Evolutionary conservation across 2,113 vertebrate genomes (phyloP).

Genomic region (Leptosomus discolor): DNA sequence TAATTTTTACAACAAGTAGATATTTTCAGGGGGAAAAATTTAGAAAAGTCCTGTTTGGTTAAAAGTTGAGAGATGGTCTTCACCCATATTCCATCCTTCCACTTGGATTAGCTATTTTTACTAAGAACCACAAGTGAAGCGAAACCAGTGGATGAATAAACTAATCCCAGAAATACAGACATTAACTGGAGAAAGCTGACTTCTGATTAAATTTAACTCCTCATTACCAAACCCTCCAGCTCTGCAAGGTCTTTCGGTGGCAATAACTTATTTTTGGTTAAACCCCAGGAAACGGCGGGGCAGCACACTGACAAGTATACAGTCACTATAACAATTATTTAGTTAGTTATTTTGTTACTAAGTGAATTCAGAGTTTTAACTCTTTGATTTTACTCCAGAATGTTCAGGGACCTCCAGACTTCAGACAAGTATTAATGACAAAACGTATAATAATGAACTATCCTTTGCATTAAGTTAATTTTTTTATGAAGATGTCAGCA

Average conservation of each 20-base stretch:
- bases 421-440: not conserved
- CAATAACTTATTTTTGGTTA: not conserved
- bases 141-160: not conserved
- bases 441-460: not conserved
- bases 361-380: not conserved
- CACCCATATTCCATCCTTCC: not conserved
- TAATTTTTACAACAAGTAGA: not conserved
- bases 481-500: not conserved
- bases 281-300: not conserved
- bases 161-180: not conserved
- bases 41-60: not conserved
- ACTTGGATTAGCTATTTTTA: not conserved
- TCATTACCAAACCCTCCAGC: not conserved
- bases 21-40: not conserved
- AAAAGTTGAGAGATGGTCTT: too few species aligned
- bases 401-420: not conserved
- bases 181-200: not conserved
- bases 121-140: not conserved
- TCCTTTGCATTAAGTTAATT: not conserved
- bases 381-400: not conserved
- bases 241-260: not conserved
- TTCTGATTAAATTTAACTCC: not conserved
- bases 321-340: not conserved
- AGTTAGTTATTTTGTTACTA: not conserved
- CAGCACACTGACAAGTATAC: not conserved